These are phyloP conservation scores for Lottia scabra DNA, from an alignment of 2,888 invertebrate genomes.

Conservation along the genomic window DNA sequence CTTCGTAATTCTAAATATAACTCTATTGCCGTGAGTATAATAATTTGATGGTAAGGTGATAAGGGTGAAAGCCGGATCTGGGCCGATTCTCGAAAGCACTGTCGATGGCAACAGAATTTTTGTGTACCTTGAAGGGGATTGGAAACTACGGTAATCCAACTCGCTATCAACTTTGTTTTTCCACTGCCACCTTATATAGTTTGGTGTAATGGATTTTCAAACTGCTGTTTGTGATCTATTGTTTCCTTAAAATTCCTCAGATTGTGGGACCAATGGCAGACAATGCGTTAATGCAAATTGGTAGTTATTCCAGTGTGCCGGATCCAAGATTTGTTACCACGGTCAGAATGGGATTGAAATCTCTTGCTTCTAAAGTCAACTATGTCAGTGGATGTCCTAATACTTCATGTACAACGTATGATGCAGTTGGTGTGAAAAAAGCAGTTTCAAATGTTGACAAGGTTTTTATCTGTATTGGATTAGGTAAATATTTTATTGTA, in stretches of 20 bases:
- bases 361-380: constrained; percentile 34
- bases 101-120: too few relatives aligned
- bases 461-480: constrained; percentile 58
- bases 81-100: too few relatives aligned
- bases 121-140: too few relatives aligned
- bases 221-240: too few relatives aligned
- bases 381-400: constrained; percentile 44
- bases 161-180: neutral
- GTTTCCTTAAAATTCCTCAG: constrained; percentile 32
- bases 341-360: constrained; percentile 45
- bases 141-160: too few relatives aligned
- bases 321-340: constrained; percentile 47
- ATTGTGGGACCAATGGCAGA: constrained; percentile 65
- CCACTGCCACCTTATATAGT: too few relatives aligned
- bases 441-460: constrained; percentile 42
- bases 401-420: constrained; percentile 45
- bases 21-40: constrained; percentile 33
- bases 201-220: too few relatives aligned
- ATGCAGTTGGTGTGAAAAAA: constrained; percentile 29
- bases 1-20: constrained; percentile 25
- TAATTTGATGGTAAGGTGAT: too few relatives aligned
- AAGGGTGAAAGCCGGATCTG: too few relatives aligned
- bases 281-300: constrained; percentile 54
- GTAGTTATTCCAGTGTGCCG: constrained; percentile 53
- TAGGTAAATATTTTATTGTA: constrained; percentile 33